These are phyloP conservation scores for Echinarachnius parma DNA, from an alignment of 53 echinoderm and acorn worm genomes.

Conservation along the genomic window DNA sequence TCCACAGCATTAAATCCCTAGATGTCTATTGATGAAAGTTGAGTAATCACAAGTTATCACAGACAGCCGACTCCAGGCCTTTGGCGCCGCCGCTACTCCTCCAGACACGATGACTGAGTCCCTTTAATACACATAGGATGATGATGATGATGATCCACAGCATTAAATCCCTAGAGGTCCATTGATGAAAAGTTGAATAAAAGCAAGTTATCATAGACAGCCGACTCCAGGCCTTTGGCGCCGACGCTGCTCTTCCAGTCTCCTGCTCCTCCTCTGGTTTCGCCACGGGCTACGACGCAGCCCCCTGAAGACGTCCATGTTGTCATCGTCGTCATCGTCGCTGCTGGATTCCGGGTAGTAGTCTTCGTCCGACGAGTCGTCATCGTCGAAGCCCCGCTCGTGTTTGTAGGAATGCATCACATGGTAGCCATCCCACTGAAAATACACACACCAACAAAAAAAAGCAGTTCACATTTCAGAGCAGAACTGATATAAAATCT, in stretches of 20 bases:
- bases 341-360: slow-evolving; percentile 34
- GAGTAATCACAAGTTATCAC: no score
- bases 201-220: slow-evolving; percentile 7
- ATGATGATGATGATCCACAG: no score
- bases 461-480: background rate
- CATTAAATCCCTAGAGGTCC: no score
- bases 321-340: slow-evolving; percentile 27
- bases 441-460: background rate
- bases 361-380: slow-evolving; percentile 36
- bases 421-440: slow-evolving; percentile 91
- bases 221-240: slow-evolving; percentile 17
- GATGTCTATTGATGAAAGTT: no score
- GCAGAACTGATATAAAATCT: background rate
- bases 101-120: no score
- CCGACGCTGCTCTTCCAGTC: slow-evolving; percentile 27
- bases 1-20: no score
- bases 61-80: no score
- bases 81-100: no score
- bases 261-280: slow-evolving; percentile 10
- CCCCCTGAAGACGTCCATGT: slow-evolving; percentile 10
- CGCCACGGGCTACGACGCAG: background rate
- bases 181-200: no score
- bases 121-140: no score
- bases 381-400: slow-evolving; percentile 14
- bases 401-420: slow-evolving; percentile 68